Conservation (phyloP, 2,888 invertebrate genomes). For the Himalopsyche japonica region DNA sequence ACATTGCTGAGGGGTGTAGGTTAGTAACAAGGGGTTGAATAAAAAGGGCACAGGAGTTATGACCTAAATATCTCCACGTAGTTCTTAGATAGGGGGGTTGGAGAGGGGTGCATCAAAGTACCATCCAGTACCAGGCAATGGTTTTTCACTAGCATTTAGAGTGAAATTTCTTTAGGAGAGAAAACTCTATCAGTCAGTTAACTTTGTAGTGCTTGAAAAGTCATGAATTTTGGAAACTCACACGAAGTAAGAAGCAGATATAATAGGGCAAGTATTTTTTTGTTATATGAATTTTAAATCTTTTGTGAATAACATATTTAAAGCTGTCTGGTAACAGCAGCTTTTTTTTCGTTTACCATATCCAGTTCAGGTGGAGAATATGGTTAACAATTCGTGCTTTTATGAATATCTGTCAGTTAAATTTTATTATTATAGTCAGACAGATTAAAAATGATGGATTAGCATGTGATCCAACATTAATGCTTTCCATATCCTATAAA, state of each 20-base stretch:
- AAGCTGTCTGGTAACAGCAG: too few species aligned
- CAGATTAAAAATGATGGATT: background rate
- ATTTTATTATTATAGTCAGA: background rate
- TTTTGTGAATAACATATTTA: background rate
- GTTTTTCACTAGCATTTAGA: background rate
- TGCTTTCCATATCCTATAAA: too few species aligned
- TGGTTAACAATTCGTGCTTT: too few species aligned
- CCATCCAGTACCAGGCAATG: constrained; percentile 29
- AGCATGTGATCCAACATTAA: too few species aligned
- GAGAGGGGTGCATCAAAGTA: constrained; percentile 12
- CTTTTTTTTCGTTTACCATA: too few species aligned
- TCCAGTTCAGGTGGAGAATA: too few species aligned
- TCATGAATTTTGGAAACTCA: constrained; percentile 61
- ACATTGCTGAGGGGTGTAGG: background rate
- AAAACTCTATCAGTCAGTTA: background rate
- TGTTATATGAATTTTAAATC: background rate
- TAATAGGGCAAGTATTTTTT: constrained; percentile 58
- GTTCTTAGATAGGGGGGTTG: background rate
- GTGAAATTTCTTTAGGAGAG: background rate
- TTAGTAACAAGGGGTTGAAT: background rate
- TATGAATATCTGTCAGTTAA: too few species aligned
- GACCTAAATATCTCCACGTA: constrained; percentile 34
- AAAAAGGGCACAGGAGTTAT: constrained; percentile 16
- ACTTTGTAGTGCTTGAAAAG: background rate
- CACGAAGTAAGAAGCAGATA: constrained; percentile 63